Percentiles rank a stretch among this genome's conserved stretches.
Evolutionary conservation across 1,140 invertebrate species (phyloP).

Genomic region (Leptestheria dahalacensis): DNA sequence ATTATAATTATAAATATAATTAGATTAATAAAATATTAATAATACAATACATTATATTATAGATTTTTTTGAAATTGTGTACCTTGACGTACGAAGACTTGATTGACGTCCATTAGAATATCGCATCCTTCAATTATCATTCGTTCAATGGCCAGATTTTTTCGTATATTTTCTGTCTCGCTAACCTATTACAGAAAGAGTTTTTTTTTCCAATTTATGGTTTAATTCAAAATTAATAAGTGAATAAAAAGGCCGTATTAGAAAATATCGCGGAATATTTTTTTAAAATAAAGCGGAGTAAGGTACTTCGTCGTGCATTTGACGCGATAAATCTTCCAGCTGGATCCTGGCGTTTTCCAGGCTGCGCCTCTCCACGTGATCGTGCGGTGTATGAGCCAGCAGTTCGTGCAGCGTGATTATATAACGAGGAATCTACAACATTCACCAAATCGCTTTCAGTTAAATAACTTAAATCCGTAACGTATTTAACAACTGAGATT

Average conservation of each 20-base stretch:
- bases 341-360: slow-evolving; percentile 75
- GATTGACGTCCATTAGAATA: slow-evolving; percentile 83
- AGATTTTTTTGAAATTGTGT: no score
- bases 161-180: slow-evolving; percentile 84
- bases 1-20: no score
- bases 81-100: slow-evolving; percentile 77
- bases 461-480: no score
- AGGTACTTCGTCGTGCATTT: slow-evolving; percentile 65
- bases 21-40: no score
- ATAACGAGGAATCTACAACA: slow-evolving; percentile 65
- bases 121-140: slow-evolving; percentile 94
- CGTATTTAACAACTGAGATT: no score
- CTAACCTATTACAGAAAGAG: slow-evolving; percentile 55
- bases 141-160: slow-evolving; percentile 80
- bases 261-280: no score
- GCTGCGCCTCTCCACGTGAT: slow-evolving; percentile 83
- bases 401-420: slow-evolving; percentile 84
- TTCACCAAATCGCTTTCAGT: no score
- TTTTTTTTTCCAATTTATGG: no score
- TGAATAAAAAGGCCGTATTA: no score
- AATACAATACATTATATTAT: no score
- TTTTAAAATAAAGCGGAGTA: neutral
- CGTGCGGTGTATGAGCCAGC: slow-evolving; percentile 79
- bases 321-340: slow-evolving; percentile 70
- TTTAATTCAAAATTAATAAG: no score